These are phyloP conservation scores for Perdita meconis DNA, from an alignment of 2,888 invertebrate genomes.

Conservation along the genomic window DNA sequence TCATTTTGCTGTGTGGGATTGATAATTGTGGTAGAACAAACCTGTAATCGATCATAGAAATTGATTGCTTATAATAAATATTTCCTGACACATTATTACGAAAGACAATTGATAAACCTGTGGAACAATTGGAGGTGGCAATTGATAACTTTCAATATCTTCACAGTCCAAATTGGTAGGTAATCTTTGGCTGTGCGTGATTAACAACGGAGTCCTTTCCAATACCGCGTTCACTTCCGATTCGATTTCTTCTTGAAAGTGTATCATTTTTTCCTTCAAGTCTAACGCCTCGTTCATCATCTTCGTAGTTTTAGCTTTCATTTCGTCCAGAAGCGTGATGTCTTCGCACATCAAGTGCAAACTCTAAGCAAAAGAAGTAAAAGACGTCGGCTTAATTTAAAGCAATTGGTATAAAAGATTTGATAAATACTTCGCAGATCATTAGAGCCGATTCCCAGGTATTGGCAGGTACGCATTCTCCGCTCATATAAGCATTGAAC, in stretches of 20 bases:
- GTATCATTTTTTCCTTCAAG: slow-evolving; percentile 89
- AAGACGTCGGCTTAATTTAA: not conserved
- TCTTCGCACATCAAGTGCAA: slow-evolving; percentile 94
- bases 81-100: too few relatives aligned
- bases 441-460: slow-evolving; percentile 93
- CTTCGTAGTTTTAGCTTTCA: slow-evolving; percentile 88
- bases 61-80: not conserved
- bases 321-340: slow-evolving; percentile 88
- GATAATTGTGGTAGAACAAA: slow-evolving; percentile 34
- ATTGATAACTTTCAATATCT: slow-evolving; percentile 83
- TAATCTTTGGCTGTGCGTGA: slow-evolving; percentile 87
- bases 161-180: slow-evolving; percentile 87
- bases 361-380: slow-evolving; percentile 84
- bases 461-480: slow-evolving; percentile 93
- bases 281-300: slow-evolving; percentile 88
- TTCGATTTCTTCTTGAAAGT: slow-evolving; percentile 91
- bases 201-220: slow-evolving; percentile 90
- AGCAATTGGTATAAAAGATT: not conserved
- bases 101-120: too few relatives aligned
- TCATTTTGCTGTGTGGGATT: slow-evolving; percentile 53
- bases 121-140: slow-evolving; percentile 86
- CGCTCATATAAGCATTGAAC: slow-evolving; percentile 97
- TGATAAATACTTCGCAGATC: slow-evolving; percentile 88
- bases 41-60: slow-evolving; percentile 35
- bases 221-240: slow-evolving; percentile 90